Percentiles rank a stretch among this genome's conserved stretches.
These are phyloP conservation scores for Meles meles DNA, from an alignment of 2,113 vertebrate species.

Conservation along the genomic window DNA sequence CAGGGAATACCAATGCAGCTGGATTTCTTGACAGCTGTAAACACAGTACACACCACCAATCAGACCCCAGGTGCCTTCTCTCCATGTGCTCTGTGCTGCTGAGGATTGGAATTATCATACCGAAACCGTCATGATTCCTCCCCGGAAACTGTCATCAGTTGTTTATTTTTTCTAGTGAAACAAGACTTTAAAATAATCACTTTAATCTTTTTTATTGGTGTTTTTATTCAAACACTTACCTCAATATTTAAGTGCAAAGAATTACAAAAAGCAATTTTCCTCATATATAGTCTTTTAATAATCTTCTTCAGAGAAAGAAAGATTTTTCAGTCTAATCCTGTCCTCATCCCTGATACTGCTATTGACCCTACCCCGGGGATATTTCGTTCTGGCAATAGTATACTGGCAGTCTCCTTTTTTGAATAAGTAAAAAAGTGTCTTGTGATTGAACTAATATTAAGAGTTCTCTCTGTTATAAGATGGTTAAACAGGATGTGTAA, in stretches of 20 bases:
- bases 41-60: background rate
- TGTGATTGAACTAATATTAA: background rate
- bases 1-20: background rate
- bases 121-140: background rate
- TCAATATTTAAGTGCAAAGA: background rate
- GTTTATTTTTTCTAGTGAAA: background rate
- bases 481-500: background rate
- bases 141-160: background rate
- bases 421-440: background rate
- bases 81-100: background rate
- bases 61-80: fast-evolving
- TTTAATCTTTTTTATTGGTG: background rate
- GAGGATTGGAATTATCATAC: background rate
- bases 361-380: background rate
- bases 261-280: background rate
- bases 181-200: background rate
- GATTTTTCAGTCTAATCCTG: background rate
- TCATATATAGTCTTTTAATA: background rate
- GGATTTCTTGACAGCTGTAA: background rate
- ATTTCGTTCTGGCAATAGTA: background rate
- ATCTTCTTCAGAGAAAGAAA: background rate
- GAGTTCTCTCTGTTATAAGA: background rate
- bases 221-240: background rate
- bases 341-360: background rate
- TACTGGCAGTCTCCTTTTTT: background rate